phyloP scores from a whole-genome alignment of 1,140 invertebrate species.

The Calycopis cecrops region DNA sequence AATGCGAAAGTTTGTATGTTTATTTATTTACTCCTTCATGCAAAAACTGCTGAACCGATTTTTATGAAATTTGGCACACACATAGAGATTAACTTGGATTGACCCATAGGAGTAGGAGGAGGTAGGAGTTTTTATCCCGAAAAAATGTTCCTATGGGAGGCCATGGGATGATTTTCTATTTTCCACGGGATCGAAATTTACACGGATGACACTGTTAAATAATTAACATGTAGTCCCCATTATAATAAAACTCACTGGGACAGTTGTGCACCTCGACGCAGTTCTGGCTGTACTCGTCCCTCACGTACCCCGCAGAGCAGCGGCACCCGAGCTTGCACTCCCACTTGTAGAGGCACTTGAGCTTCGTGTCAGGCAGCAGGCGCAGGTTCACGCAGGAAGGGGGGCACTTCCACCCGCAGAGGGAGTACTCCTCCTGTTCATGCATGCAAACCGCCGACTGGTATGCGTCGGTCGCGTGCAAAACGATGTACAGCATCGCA shows the following conservation, averaged over 20 bases:
- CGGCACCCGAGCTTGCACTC: constrained; percentile 52
- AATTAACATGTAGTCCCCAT: no score
- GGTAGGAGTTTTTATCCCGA: no score
- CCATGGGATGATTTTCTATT: no score
- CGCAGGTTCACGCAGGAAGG: constrained; percentile 52
- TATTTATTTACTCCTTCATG: no score
- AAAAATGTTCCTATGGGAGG: no score
- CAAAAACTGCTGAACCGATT: no score
- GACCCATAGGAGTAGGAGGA: no score
- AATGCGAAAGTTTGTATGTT: no score
- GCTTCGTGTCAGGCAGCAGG: constrained; percentile 23
- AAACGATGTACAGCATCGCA: constrained; percentile 16
- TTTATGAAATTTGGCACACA: no score
- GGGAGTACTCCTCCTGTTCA: constrained; percentile 49
- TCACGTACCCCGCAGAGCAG: constrained; percentile 48
- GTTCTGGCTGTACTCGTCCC: constrained; percentile 51
- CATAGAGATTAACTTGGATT: no score
- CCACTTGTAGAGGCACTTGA: constrained; percentile 41
- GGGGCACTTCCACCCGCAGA: constrained; percentile 58
- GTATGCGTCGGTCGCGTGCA: constrained; percentile 21
- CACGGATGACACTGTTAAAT: no score
- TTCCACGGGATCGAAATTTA: no score
- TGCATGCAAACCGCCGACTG: constrained; percentile 40
- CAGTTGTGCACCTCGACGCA: constrained; percentile 51
- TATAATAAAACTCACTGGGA: constrained; percentile 42